Conservation (phyloP, 2,797 vertebrate species). For the Cygnus olor region DNA sequence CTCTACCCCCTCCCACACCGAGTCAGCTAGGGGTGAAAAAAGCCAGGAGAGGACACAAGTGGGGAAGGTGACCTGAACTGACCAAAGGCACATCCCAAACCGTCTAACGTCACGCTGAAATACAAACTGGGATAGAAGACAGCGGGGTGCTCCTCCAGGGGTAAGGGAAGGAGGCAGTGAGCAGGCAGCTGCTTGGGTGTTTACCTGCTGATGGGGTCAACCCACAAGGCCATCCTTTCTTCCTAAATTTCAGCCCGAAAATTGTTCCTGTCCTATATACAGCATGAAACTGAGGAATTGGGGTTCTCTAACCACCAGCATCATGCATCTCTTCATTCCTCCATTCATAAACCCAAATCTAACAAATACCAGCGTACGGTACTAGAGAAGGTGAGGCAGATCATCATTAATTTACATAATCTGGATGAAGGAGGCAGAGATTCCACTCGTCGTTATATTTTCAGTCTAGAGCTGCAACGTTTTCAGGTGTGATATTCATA, state of each 20-base stretch:
- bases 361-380: not conserved
- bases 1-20: not conserved
- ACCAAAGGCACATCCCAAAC: not conserved
- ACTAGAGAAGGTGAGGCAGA: not conserved
- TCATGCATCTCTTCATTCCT: not conserved
- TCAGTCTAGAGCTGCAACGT: not conserved
- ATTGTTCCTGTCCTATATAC: not conserved
- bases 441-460: not conserved
- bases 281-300: not conserved
- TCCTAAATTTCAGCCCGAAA: not conserved
- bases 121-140: too few relatives aligned
- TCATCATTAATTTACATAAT: not conserved
- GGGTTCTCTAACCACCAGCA: not conserved
- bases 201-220: too few relatives aligned
- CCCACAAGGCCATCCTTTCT: too few relatives aligned
- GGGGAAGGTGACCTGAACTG: rapidly evolving
- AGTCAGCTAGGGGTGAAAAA: not conserved
- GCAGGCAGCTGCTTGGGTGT: too few relatives aligned
- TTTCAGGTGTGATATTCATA: too few relatives aligned
- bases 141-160: too few relatives aligned
- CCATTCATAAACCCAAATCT: not conserved
- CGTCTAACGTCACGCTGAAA: rapidly evolving
- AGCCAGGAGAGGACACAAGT: not conserved
- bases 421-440: not conserved
- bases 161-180: too few relatives aligned